These are phyloP conservation scores for Leuctra nigra DNA, from an alignment of 2,888 invertebrate species.

Conservation along the genomic window DNA sequence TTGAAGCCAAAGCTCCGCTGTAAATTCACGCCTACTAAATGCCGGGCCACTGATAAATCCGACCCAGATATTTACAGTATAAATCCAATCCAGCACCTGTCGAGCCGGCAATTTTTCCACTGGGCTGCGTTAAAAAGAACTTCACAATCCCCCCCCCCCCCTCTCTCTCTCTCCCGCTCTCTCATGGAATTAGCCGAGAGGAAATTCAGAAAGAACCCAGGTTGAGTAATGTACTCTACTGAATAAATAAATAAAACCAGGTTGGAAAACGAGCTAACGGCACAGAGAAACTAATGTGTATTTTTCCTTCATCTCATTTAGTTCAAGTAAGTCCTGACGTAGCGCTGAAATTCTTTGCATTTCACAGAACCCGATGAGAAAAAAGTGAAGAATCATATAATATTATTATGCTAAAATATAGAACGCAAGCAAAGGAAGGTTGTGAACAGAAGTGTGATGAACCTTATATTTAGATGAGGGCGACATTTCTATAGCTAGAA, in stretches of 20 bases:
- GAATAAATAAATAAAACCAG: constrained; percentile 11
- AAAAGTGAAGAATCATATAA: constrained; percentile 4
- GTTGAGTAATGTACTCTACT: constrained; percentile 11
- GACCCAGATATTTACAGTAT: constrained; percentile 17
- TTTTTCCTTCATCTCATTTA: constrained; percentile 3
- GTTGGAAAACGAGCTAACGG: background rate
- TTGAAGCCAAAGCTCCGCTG: constrained; percentile 20
- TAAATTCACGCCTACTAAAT: constrained; percentile 22
- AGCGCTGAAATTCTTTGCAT: no score
- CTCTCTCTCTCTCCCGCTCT: no score
- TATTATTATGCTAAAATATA: background rate
- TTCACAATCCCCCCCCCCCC: no score
- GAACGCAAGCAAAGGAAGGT: background rate
- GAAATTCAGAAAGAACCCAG: constrained; percentile 9
- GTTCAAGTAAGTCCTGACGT: background rate
- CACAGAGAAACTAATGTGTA: constrained; percentile 5
- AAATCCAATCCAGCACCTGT: constrained; percentile 24
- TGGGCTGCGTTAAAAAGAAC: constrained; percentile 1
- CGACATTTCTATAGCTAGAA: background rate
- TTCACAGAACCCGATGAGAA: no score
- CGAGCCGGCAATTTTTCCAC: constrained; percentile 20
- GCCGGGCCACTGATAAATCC: constrained; percentile 14
- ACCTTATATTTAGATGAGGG: constrained; percentile 1
- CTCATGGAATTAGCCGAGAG: background rate
- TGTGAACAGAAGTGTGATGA: background rate